Percentiles rank a stretch among this genome's conserved stretches.
Conservation (phyloP, 2,888 invertebrate species). For the Noctua janthe region DNA sequence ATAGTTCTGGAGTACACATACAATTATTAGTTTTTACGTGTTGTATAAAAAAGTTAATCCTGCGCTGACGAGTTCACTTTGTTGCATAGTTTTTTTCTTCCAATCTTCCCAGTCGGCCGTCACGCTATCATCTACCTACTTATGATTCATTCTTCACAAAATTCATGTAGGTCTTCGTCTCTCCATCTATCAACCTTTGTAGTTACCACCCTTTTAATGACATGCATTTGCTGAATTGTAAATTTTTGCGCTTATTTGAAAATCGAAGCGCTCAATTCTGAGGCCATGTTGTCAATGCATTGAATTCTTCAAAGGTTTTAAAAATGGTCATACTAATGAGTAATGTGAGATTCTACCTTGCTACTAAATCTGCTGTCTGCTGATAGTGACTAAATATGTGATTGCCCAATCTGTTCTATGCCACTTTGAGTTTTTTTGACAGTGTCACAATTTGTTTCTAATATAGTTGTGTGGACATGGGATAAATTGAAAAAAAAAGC, state of each 20-base stretch:
- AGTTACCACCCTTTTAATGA: not conserved
- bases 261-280: not conserved
- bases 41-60: not conserved
- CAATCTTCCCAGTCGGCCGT: not conserved
- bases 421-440: not conserved
- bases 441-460: not conserved
- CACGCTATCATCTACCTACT: not conserved
- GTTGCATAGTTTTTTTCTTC: not conserved
- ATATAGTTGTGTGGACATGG: not conserved
- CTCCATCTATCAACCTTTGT: not conserved
- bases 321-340: not conserved
- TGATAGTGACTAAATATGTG: not conserved
- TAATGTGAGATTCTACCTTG: not conserved
- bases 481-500: not conserved
- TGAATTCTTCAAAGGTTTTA: not conserved
- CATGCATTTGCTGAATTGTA: not conserved
- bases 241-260: not conserved
- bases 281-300: not conserved
- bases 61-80: not conserved
- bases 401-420: not conserved
- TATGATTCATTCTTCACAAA: not conserved
- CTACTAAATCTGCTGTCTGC: not conserved
- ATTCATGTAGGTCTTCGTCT: not conserved
- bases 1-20: not conserved
- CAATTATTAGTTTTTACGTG: slow-evolving; percentile 1